Conservation (phyloP, 2,888 invertebrate species). For the Oegoconia quadripuncta region DNA sequence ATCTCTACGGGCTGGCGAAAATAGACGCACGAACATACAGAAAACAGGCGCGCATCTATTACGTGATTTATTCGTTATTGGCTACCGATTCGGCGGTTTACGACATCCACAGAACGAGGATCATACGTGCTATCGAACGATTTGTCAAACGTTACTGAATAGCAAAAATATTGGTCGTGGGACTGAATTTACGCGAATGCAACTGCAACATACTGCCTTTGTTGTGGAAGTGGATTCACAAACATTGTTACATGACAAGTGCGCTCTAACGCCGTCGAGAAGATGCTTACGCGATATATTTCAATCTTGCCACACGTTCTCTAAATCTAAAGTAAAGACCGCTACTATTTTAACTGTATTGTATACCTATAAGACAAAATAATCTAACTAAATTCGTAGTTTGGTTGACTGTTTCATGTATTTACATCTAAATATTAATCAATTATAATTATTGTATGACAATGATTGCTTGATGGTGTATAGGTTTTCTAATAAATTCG, state of each 20-base stretch:
- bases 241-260: constrained; percentile 41
- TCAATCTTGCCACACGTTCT: background rate
- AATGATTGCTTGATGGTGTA: too few species aligned
- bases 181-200: constrained; percentile 25
- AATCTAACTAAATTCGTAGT: background rate
- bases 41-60: constrained; percentile 69
- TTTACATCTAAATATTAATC: too few species aligned
- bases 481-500: too few species aligned
- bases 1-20: constrained; percentile 45
- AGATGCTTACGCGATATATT: constrained; percentile 1
- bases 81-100: constrained; percentile 59
- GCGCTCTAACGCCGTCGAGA: constrained; percentile 24
- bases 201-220: constrained; percentile 29
- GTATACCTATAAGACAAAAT: background rate
- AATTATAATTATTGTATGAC: too few species aligned
- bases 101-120: constrained; percentile 41
- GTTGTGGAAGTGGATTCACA: constrained; percentile 33
- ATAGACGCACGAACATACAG: constrained; percentile 70
- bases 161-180: constrained; percentile 27
- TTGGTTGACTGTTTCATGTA: too few species aligned
- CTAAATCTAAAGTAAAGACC: too few species aligned
- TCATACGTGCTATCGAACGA: constrained; percentile 30
- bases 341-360: too few species aligned
- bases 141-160: constrained; percentile 43
- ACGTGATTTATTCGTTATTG: constrained; percentile 69